A percentile compares a stretch with the other conserved stretches of the same genome.
Evolutionary conservation across 2,113 vertebrate species (phyloP).

Genomic region (Solea solea): DNA sequence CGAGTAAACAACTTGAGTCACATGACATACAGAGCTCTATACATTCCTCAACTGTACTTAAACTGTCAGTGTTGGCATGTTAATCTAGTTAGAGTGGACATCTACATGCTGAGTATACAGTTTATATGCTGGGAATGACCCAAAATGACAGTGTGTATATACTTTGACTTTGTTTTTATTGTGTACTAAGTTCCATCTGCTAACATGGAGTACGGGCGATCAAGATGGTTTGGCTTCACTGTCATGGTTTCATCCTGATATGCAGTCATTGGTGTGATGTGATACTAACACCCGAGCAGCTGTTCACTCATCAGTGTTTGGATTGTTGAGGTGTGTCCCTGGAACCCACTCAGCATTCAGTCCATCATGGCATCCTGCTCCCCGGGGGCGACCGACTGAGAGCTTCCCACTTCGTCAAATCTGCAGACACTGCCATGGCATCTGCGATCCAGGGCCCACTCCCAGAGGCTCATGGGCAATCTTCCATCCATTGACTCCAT

Average conservation of each 20-base stretch:
- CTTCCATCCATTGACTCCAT: constrained; percentile 42
- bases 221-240: too few relatives aligned
- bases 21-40: too few relatives aligned
- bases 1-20: too few relatives aligned
- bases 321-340: not conserved
- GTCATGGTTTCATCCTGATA: not conserved
- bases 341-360: constrained; percentile 37
- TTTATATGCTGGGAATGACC: too few relatives aligned
- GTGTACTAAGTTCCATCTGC: not conserved
- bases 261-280: not conserved
- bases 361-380: not conserved
- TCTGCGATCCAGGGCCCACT: constrained; percentile 1
- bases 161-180: not conserved
- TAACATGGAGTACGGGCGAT: not conserved
- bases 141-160: not conserved
- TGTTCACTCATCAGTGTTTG: constrained; percentile 2
- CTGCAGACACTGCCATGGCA: constrained; percentile 5
- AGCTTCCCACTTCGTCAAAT: constrained; percentile 49
- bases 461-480: constrained; percentile 56
- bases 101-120: too few relatives aligned
- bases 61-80: too few relatives aligned
- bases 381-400: constrained; percentile 5
- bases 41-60: too few relatives aligned
- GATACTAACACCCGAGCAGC: not conserved
- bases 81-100: too few relatives aligned